A percentile compares a stretch with the other conserved stretches of the same genome.
Evolutionary conservation across 2,113 vertebrate genomes (phyloP).

Genomic region (Nothobranchius furzeri): DNA sequence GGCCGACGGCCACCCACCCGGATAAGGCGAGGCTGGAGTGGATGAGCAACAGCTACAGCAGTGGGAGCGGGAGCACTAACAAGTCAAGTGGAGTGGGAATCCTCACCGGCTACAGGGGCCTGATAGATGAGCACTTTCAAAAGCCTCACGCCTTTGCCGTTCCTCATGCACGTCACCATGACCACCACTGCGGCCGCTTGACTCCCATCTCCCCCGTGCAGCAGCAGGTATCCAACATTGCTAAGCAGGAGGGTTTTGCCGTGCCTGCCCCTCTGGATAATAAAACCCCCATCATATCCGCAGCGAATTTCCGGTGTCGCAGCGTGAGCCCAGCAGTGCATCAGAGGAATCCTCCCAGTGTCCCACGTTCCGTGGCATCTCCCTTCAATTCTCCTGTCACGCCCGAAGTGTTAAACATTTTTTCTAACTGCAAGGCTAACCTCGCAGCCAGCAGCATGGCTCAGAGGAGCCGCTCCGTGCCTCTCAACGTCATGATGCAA

Average conservation of each 20-base stretch:
- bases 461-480: slow-evolving; percentile 97
- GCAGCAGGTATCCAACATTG: slow-evolving; percentile 85
- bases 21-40: slow-evolving; percentile 97
- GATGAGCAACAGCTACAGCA: slow-evolving; percentile 93
- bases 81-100: slow-evolving; percentile 85
- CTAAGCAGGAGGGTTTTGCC: slow-evolving; percentile 92
- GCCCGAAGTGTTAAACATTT: slow-evolving; percentile 87
- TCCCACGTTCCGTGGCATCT: slow-evolving; percentile 84
- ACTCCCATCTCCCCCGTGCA: slow-evolving; percentile 95
- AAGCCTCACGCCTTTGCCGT: slow-evolving; percentile 97
- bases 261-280: slow-evolving; percentile 95
- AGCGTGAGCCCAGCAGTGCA: slow-evolving; percentile 97
- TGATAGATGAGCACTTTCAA: slow-evolving; percentile 95
- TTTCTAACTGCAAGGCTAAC: slow-evolving; percentile 84
- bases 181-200: slow-evolving; percentile 89
- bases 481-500: slow-evolving; percentile 98
- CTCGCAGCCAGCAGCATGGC: slow-evolving; percentile 87
- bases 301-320: slow-evolving; percentile 87
- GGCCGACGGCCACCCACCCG: slow-evolving; percentile 96
- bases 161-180: slow-evolving; percentile 88
- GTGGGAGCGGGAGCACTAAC: slow-evolving; percentile 66
- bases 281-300: slow-evolving; percentile 80
- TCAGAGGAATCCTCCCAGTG: slow-evolving; percentile 86
- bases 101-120: slow-evolving; percentile 91
- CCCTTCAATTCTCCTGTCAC: slow-evolving; percentile 89